Percentiles rank a stretch among this genome's conserved stretches.
Evolutionary conservation across 2,888 invertebrate species (phyloP).

Genomic region (Tetramorium bicarinatum): DNA sequence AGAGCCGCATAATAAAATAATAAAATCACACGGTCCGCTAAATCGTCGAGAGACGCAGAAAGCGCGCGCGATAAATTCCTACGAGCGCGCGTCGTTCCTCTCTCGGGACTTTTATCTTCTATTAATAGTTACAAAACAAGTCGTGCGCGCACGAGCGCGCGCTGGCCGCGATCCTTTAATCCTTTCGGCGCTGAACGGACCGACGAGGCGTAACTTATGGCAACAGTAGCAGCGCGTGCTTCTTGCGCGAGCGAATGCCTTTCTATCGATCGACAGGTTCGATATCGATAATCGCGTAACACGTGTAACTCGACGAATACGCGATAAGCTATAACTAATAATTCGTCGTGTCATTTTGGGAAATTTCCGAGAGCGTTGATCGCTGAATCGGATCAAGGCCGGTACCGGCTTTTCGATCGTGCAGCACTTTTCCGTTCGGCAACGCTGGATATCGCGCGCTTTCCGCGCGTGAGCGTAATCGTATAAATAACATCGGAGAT

Average conservation of each 20-base stretch:
- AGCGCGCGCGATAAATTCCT: conserved; percentile 29
- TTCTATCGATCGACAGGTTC: conserved; percentile 51
- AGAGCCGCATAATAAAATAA: conserved; percentile 65
- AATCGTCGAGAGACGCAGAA: conserved; percentile 20
- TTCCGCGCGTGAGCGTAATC: conserved; percentile 1
- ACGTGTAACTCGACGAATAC: conserved; percentile 8
- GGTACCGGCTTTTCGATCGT: neutral
- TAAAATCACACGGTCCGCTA: conserved; percentile 57
- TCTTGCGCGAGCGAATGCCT: conserved; percentile 37
- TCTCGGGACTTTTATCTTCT: conserved; percentile 24
- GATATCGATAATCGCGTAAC: conserved; percentile 36
- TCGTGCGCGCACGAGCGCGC: conserved; percentile 1
- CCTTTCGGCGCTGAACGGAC: conserved; percentile 35
- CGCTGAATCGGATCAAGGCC: neutral
- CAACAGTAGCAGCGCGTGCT: conserved; percentile 25
- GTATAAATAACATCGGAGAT: conserved; percentile 31
- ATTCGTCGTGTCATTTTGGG: neutral
- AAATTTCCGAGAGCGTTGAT: neutral
- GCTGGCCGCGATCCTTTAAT: conserved; percentile 43
- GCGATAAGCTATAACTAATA: neutral
- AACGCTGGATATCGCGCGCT: neutral
- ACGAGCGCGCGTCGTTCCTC: conserved; percentile 10
- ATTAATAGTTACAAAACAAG: conserved; percentile 45
- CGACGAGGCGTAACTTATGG: conserved; percentile 55
- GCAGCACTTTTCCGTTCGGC: neutral